phyloP scores from a whole-genome alignment of 53 echinoderm and acorn worm genomes.

The Echinarachnius parma region DNA sequence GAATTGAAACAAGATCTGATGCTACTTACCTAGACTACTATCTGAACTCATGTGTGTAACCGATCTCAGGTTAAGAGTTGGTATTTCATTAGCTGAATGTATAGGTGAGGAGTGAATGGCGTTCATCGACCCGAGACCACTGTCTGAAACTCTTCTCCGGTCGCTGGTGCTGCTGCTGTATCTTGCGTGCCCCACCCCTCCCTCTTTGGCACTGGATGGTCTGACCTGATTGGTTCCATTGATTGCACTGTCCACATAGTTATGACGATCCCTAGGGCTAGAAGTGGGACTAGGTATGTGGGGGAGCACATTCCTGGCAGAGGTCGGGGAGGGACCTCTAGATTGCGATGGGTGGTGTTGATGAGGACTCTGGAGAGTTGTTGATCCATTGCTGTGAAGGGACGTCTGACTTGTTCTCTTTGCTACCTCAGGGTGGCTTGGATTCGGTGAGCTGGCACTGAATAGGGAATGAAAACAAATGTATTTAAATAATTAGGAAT shows the following conservation, averaged over 20 bases:
- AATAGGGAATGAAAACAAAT: neutral
- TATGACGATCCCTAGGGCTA: slow-evolving; percentile 63
- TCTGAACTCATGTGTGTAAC: slow-evolving; percentile 30
- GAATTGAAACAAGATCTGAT: no score
- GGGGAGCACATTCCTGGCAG: slow-evolving; percentile 41
- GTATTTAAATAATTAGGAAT: no score
- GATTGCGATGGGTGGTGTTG: slow-evolving; percentile 22
- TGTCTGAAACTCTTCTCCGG: slow-evolving; percentile 25
- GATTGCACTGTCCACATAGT: slow-evolving; percentile 21
- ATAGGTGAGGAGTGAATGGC: slow-evolving; percentile 37
- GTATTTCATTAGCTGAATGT: slow-evolving; percentile 31
- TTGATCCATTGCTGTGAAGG: slow-evolving; percentile 9
- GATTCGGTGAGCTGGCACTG: slow-evolving; percentile 27
- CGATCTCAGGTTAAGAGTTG: slow-evolving; percentile 28
- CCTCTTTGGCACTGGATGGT: slow-evolving; percentile 48
- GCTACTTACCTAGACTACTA: slow-evolving; percentile 34
- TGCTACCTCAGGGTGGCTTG: slow-evolving; percentile 11
- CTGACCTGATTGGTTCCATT: slow-evolving; percentile 43
- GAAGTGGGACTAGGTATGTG: slow-evolving; percentile 67
- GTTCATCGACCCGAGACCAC: slow-evolving; percentile 42
- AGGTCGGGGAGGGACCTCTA: slow-evolving; percentile 26
- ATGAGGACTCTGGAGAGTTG: neutral
- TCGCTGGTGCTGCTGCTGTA: no score
- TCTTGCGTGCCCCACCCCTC: no score
- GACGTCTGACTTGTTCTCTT: slow-evolving; percentile 19